Percentiles rank a stretch among this genome's conserved stretches.
phyloP scores from a whole-genome alignment of 2,797 vertebrate genomes.

The Apodemus agrarius region DNA sequence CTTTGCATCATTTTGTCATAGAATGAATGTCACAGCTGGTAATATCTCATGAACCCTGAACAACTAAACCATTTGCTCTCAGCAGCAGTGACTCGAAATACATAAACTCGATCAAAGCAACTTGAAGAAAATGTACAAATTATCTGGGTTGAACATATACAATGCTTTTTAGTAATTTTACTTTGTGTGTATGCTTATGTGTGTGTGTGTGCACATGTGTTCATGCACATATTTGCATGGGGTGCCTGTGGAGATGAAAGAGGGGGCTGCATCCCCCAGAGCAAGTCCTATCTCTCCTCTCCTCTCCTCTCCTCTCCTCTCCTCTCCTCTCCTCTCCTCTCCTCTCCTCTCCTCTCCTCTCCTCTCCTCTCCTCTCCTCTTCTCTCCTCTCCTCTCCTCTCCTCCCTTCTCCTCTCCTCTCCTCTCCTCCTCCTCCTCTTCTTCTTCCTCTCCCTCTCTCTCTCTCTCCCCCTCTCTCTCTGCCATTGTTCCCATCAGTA shows the following conservation, averaged over 20 bases:
- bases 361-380: too few relatives aligned
- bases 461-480: too few relatives aligned
- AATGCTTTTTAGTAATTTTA: background rate
- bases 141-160: background rate
- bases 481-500: background rate
- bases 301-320: too few relatives aligned
- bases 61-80: background rate
- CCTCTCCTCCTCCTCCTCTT: too few relatives aligned
- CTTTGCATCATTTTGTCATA: slow-evolving; percentile 14
- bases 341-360: too few relatives aligned
- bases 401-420: too few relatives aligned
- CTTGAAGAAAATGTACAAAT: background rate
- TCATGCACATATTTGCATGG: too few relatives aligned
- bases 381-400: too few relatives aligned
- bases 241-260: background rate
- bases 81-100: background rate
- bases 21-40: slow-evolving; percentile 33
- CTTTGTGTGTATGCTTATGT: background rate
- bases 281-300: too few relatives aligned
- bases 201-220: background rate
- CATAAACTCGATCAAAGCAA: background rate
- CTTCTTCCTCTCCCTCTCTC: too few relatives aligned
- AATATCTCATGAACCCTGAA: background rate
- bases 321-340: too few relatives aligned
- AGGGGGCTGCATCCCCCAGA: background rate